Conservation (phyloP, 1,140 invertebrate species). For the Zaprionus lachaisei region DNA sequence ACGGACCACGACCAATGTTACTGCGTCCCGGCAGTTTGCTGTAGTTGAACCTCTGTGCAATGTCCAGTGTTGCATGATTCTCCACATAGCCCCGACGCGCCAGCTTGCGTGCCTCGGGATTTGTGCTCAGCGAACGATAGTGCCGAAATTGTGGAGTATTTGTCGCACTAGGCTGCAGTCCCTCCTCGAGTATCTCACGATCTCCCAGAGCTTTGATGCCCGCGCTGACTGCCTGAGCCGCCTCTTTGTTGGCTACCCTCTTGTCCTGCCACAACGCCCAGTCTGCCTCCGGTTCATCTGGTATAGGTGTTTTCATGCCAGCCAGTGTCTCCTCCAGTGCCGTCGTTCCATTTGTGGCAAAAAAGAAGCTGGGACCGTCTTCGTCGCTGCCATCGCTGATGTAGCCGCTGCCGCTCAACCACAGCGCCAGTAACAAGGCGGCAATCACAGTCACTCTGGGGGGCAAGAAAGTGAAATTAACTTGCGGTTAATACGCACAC, state of each 20-base stretch:
- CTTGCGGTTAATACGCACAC: slow-evolving; percentile 46
- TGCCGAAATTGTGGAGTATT: slow-evolving; percentile 89
- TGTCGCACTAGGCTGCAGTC: slow-evolving; percentile 84
- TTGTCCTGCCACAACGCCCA: slow-evolving; percentile 64
- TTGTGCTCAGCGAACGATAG: slow-evolving; percentile 88
- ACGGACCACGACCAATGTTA: slow-evolving; percentile 86
- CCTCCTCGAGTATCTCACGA: slow-evolving; percentile 86
- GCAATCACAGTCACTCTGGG: slow-evolving; percentile 72
- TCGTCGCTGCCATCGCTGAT: not conserved
- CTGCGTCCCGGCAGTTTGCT: slow-evolving; percentile 76
- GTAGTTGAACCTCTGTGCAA: slow-evolving; percentile 84
- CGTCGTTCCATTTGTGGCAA: slow-evolving; percentile 55
- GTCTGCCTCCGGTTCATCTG: slow-evolving; percentile 64
- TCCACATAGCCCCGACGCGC: slow-evolving; percentile 88
- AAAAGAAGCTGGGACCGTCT: slow-evolving; percentile 63
- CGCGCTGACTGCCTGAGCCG: slow-evolving; percentile 65
- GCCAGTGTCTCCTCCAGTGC: slow-evolving; percentile 15
- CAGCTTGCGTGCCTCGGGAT: slow-evolving; percentile 86
- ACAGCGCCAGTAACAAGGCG: slow-evolving; percentile 60
- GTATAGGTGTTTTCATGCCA: slow-evolving; percentile 48
- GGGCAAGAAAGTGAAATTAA: slow-evolving; percentile 53
- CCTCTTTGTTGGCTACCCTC: slow-evolving; percentile 35
- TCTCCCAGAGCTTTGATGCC: slow-evolving; percentile 87
- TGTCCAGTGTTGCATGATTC: slow-evolving; percentile 87
- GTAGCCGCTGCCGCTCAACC: slow-evolving; percentile 49